Percentiles rank a stretch among this genome's conserved stretches.
Conservation (phyloP, 1,140 invertebrate species). For the Campoletis sonorensis region DNA sequence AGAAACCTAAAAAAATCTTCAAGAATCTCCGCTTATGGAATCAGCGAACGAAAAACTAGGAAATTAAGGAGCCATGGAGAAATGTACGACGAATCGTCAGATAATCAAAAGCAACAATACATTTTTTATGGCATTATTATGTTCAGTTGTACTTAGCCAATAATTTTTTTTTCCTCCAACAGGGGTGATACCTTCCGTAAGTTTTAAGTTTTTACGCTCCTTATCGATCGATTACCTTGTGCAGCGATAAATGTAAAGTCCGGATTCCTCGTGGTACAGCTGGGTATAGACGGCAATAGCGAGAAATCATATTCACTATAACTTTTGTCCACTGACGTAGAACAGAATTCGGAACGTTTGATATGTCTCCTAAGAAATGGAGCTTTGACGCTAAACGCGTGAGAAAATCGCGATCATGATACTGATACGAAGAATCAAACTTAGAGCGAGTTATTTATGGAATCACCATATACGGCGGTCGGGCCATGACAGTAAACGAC, state of each 20-base stretch:
- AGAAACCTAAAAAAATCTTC: too few species aligned
- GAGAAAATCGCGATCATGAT: constrained; percentile 40
- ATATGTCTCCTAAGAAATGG: constrained; percentile 5
- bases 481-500: not conserved
- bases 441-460: constrained; percentile 59
- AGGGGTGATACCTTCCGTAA: too few species aligned
- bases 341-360: constrained; percentile 6
- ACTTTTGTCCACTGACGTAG: constrained; percentile 11
- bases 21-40: too few species aligned
- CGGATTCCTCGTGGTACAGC: not conserved
- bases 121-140: too few species aligned
- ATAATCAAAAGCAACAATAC: too few species aligned
- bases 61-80: too few species aligned
- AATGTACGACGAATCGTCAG: too few species aligned
- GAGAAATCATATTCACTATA: not conserved
- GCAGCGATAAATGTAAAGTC: not conserved
- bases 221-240: too few species aligned
- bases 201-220: too few species aligned
- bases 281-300: not conserved
- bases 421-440: constrained; percentile 26
- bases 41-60: too few species aligned
- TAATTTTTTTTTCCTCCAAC: too few species aligned
- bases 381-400: constrained; percentile 21
- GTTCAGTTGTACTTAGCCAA: too few species aligned
- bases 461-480: constrained; percentile 56